A percentile compares a stretch with the other conserved stretches of the same genome.
Evolutionary conservation across 2,888 invertebrate species (phyloP).

Genomic region (Ochropacha duplaris): DNA sequence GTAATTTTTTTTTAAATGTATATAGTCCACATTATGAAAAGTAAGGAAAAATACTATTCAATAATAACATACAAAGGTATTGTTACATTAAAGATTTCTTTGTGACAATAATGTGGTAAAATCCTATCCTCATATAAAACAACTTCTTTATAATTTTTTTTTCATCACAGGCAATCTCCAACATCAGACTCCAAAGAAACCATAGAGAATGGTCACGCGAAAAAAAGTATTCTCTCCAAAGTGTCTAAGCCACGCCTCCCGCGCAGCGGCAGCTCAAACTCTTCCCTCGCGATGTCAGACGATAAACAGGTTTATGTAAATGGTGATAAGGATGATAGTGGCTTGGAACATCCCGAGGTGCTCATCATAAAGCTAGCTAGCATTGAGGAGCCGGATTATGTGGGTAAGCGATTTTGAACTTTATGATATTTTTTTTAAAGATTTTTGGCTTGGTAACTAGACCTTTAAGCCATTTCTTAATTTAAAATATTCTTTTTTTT

Average conservation of each 20-base stretch:
- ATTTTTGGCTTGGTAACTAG: no score
- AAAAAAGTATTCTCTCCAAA: constrained; percentile 66
- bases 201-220: constrained; percentile 56
- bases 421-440: no score
- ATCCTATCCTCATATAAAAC: no score
- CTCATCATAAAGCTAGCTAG: constrained; percentile 69
- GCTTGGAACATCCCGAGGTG: constrained; percentile 60
- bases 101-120: no score
- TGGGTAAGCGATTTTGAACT: constrained; percentile 53
- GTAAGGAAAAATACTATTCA: no score
- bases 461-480: no score
- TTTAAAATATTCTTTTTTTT: no score
- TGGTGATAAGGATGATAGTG: constrained; percentile 34
- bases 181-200: constrained; percentile 54
- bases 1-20: no score
- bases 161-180: constrained; percentile 43
- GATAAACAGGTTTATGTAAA: constrained; percentile 46
- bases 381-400: constrained; percentile 69
- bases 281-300: constrained; percentile 44
- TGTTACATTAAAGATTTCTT: no score
- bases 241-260: constrained; percentile 64
- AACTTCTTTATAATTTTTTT: not conserved
- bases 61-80: no score
- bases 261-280: constrained; percentile 55
- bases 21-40: no score